phyloP scores from a whole-genome alignment of 2,113 vertebrate genomes.

The Panthera tigris region DNA sequence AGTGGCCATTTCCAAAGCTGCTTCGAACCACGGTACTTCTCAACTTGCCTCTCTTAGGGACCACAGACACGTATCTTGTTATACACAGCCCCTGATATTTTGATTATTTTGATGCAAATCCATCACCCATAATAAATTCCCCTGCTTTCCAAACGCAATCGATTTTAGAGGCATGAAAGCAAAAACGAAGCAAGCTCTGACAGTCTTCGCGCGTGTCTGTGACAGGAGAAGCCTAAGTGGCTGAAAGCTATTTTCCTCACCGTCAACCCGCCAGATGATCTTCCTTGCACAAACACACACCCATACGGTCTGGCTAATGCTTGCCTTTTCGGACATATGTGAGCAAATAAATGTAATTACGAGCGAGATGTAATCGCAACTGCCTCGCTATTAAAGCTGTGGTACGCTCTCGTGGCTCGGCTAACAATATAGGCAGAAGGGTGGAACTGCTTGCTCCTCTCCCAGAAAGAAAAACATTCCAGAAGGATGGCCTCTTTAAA shows the following conservation, averaged over 20 bases:
- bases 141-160: slow-evolving; percentile 76
- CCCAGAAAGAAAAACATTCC: slow-evolving; percentile 62
- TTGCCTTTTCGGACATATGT: slow-evolving; percentile 81
- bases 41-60: neutral
- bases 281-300: slow-evolving; percentile 79
- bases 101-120: slow-evolving; percentile 84
- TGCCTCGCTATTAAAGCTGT: slow-evolving; percentile 81
- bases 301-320: slow-evolving; percentile 73
- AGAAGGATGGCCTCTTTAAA: slow-evolving; percentile 80
- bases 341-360: slow-evolving; percentile 87
- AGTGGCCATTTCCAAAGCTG: fast-evolving
- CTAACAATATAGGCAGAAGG: slow-evolving; percentile 77
- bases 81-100: slow-evolving; percentile 63
- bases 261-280: slow-evolving; percentile 77
- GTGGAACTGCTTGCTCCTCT: slow-evolving; percentile 70
- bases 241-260: slow-evolving; percentile 81
- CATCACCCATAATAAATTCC: slow-evolving; percentile 66
- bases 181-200: slow-evolving; percentile 70
- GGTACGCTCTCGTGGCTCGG: slow-evolving; percentile 71
- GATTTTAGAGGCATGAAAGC: slow-evolving; percentile 81
- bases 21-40: neutral
- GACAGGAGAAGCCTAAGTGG: slow-evolving; percentile 81
- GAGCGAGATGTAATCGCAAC: slow-evolving; percentile 84
- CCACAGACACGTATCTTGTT: neutral
- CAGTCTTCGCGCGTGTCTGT: slow-evolving; percentile 75